Base-by-base conservation (phyloP, 2,113 vertebrate species). In the Clupea harengus region DNA sequence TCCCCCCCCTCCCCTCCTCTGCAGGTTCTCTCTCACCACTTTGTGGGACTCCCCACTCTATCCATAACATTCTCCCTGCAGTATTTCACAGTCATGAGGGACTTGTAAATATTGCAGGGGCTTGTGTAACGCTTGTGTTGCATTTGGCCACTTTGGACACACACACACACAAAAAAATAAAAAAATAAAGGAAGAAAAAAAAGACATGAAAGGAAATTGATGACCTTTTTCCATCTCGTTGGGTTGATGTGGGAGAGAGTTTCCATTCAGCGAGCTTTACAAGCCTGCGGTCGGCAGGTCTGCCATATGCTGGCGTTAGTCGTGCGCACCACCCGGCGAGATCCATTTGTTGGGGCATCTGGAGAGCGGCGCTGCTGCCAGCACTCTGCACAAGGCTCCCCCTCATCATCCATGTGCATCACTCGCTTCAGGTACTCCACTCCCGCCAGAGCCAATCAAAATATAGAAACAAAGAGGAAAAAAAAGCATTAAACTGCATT, bases 231-330 rank as follows among this genome's bases (percentile, higher is more conserved):
- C 72, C 72, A 78, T 78, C 72, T 78, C 25, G 72, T 78, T 78
- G 72, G 72, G 25, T 44, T 78, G 72, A 78, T 78, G 17, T 60
- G 28, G 72, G 11, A 17, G 28, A 78, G 72, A 78, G 72, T 78
- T 78, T 78, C 72, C 72, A 78, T 39, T 78, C 11, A 78, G 72
- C 72, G 64, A 67, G 32, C 72, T 39, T 78, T 78, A 32, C 72
- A 78, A 78, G 72, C 72, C 72, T 32, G 72, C 10, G 72, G 72
- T 78, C 32, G 32, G 28, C 72, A 78, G 72, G 72, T 78, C 25
- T 78, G 78, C 83, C 83, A 87, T 87, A 87, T 87, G 86, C 57
- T 87, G 45, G 25, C 10, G 32, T 85, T 78, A 81, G 83, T 57
- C 32, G 81, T 57, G 75, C 80, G 44, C 15, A 2, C 57, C 81